Evolutionary conservation across 2,797 vertebrate genomes (phyloP), one percentile per base, ranked within the genome.

Genomic region (Dicrostonyx torquatus): DNA sequence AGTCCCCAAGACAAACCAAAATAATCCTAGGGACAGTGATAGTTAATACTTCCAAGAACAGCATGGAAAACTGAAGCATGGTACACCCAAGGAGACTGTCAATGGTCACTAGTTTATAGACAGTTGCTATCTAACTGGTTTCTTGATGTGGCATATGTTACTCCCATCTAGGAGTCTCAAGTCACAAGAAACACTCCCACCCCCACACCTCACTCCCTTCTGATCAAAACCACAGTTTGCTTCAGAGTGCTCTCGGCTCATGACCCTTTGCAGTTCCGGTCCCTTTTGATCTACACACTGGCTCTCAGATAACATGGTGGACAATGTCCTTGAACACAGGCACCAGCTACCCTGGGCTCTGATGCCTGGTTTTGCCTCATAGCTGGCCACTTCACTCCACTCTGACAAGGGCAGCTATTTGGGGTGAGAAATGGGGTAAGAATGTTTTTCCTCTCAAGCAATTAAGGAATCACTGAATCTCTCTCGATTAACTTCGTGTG

Each of bases 391-490:
- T 73, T 91, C 22, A 4, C 87, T 93, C 72, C 17, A 58, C 55
- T 84, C 82, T 7, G 7, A 95, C 95, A 95, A 97, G 84, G 93
- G 83, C 72, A 40, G 95, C 90, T 96, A 94, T 96, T 97, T 96
- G 83, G 95, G 94, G 94, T 94, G 90, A 94, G 93, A 97, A 96
- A 95, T 76, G 89, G 92, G 96, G 96, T 93, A 80, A 72, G 83
- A 97, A 22, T 26, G 55, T 85, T 83, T 84, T 45, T 93, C 94
- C 97, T 94, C 96, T 97, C 88, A 87, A 93, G 97, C 97, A 98
- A 97, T 98, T 98, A 98, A 97, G 97, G 98, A 98, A 97, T 98
- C 95, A 55, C 95, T 94, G 73, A 94, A 93, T 95, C 98, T 97
- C 97, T 95, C 94, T 87, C 97, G 97, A 97, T 98, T 97, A 98